phyloP scores from a whole-genome alignment of 2,888 invertebrate species.

The Netelia inedita region DNA sequence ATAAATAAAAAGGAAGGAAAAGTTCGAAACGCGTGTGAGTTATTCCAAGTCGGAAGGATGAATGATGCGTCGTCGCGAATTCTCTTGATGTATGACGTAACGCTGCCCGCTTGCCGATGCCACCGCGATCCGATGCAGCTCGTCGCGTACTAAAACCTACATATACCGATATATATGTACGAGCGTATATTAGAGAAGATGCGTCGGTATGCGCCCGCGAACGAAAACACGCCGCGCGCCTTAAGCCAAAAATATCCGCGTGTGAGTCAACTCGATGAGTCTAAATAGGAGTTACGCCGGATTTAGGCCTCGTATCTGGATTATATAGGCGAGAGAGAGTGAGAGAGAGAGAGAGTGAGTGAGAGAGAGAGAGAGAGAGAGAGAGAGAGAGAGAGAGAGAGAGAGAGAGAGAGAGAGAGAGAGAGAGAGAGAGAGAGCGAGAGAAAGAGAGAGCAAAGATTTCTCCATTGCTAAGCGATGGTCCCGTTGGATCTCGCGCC shows the following conservation, averaged over 20 bases:
- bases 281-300: slow-evolving; percentile 80
- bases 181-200: slow-evolving; percentile 42
- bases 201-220: slow-evolving; percentile 70
- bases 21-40: slow-evolving; percentile 22
- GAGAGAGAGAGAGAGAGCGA: too few species aligned
- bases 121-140: slow-evolving; percentile 39
- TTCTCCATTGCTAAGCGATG: too few species aligned
- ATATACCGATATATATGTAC: slow-evolving; percentile 11
- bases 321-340: slow-evolving; percentile 72
- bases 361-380: too few species aligned
- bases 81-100: slow-evolving; percentile 63
- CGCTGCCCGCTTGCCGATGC: slow-evolving; percentile 28
- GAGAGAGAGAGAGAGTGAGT: too few species aligned
- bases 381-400: background rate
- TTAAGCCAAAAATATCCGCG: slow-evolving; percentile 76
- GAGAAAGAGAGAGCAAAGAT: too few species aligned
- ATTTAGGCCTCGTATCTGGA: slow-evolving; percentile 80
- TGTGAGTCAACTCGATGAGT: slow-evolving; percentile 79
- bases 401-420: too few species aligned
- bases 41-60: slow-evolving; percentile 43
- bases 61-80: slow-evolving; percentile 45
- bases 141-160: slow-evolving; percentile 28
- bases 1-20: background rate
- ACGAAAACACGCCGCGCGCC: slow-evolving; percentile 78
- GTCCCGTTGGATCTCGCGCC: too few species aligned